Percentiles rank a stretch among this genome's conserved stretches.
Conservation (phyloP, 2,113 vertebrate genomes). For the Suncus etruscus region DNA sequence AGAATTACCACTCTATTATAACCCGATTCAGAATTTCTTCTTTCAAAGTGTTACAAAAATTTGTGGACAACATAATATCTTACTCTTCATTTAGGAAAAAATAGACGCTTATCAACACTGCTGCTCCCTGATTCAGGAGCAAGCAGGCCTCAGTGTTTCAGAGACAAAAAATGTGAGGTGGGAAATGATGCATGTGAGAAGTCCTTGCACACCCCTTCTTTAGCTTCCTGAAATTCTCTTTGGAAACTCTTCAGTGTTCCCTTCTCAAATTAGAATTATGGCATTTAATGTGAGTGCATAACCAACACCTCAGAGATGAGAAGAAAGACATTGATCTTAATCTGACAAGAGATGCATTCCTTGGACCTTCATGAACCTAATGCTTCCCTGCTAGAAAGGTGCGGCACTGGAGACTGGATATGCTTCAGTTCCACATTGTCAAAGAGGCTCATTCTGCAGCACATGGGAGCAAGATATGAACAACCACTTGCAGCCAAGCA, state of each 20-base stretch:
- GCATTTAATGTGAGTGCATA: not conserved
- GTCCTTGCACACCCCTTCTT: not conserved
- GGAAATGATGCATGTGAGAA: not conserved
- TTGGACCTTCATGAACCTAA: not conserved
- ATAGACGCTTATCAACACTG: not conserved
- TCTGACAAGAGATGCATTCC: not conserved
- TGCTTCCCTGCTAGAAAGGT: not conserved
- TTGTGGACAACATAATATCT: not conserved
- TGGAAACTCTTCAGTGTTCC: not conserved
- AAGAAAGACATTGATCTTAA: not conserved
- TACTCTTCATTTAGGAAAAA: not conserved
- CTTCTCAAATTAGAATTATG: not conserved
- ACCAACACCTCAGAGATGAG: not conserved
- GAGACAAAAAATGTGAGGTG: not conserved
- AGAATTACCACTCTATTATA: not conserved
- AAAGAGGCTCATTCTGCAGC: not conserved
- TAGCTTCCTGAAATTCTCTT: slow-evolving; percentile 13
- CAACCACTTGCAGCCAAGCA: not conserved
- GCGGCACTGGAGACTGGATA: not conserved
- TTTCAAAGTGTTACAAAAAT: not conserved
- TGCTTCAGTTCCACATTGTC: not conserved
- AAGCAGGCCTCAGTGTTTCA: not conserved
- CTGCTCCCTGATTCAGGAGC: not conserved
- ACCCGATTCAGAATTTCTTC: not conserved
- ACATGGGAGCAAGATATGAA: not conserved